These are phyloP conservation scores for Drosophila funebris DNA, from an alignment of 1,140 invertebrate genomes.

Conservation along the genomic window DNA sequence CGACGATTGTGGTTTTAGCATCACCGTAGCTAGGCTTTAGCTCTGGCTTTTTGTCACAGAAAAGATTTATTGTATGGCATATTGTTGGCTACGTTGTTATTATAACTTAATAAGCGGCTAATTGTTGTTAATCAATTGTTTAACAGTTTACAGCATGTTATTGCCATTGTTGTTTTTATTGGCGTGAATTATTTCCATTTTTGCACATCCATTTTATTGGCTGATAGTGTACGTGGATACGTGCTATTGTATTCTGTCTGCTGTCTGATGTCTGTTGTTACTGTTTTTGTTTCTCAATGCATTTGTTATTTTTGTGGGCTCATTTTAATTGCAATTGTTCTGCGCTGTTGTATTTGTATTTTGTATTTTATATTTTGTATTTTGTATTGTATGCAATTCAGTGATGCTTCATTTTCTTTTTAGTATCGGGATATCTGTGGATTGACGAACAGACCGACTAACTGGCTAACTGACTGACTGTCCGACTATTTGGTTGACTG, in stretches of 20 bases:
- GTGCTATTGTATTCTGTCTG: constrained; percentile 13
- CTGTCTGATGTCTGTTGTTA: constrained; percentile 6
- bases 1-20: background rate
- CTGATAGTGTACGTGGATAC: constrained; percentile 1
- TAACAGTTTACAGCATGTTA: constrained; percentile 75
- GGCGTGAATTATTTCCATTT: constrained; percentile 74
- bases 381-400: constrained; percentile 42
- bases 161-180: constrained; percentile 41
- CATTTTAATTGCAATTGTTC: constrained; percentile 78
- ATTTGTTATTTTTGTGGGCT: constrained; percentile 61
- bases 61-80: constrained; percentile 50
- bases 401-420: constrained; percentile 30
- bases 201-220: constrained; percentile 50
- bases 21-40: background rate
- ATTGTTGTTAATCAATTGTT: constrained; percentile 83
- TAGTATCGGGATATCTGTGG: background rate
- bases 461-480: constrained; percentile 3
- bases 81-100: constrained; percentile 59
- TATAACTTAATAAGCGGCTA: constrained; percentile 82
- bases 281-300: constrained; percentile 37
- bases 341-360: constrained; percentile 39
- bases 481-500: constrained; percentile 16
- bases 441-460: background rate
- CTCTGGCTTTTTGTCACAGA: constrained; percentile 58
- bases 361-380: constrained; percentile 13